Evolutionary conservation across 1,140 invertebrate species (phyloP), one percentile per base, ranked within the genome.

Genomic region (Zaprionus tsacasi): DNA sequence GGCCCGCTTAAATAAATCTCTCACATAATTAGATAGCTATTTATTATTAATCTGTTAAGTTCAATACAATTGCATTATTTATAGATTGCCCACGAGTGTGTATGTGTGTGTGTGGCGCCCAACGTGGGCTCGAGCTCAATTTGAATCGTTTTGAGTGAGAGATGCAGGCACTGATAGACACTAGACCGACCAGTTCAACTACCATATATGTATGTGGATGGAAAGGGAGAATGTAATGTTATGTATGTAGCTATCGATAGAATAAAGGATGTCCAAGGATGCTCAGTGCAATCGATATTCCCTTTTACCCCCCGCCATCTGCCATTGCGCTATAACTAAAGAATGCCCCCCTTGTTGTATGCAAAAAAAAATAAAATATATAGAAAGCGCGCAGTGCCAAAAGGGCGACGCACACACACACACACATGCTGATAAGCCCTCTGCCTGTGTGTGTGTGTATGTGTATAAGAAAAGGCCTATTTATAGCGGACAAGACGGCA

Each of bases 351-450:
- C 76, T 21, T 38, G 64, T 76, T 74, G 72, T 73, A 70, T 82
- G 79, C 76, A 82, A 66, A 55, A 78, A 55, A 78, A 54, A 76
- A 79, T n/a, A 78, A 78, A 21, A 21, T 21, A 21, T 74, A 82
- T 54, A 55, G 15, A 68, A 81, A 66, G 38, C 76, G 82, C 45
- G 45, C 45, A 11, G 17, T 50, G 45, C 61, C 82, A 82, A 77
- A 77, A 76, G 79, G 76, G 43, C 75, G 52, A 67, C 55, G 55
- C 73, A 77, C 40, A 75, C 21, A 69, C 13, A 67, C 35, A 69
- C 40, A 75, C 17, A 60, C 50, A 57, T 36, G 27, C 43, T 61
- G 59, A 59, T 59, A 59, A 59, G 38, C 40, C 4, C 17, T 21
- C 12, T 50, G 3, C 45, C 15, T 66, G 48, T 61, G 71, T 61